Conservation (phyloP, 2,797 vertebrate species). For the Choloepus didactylus region DNA sequence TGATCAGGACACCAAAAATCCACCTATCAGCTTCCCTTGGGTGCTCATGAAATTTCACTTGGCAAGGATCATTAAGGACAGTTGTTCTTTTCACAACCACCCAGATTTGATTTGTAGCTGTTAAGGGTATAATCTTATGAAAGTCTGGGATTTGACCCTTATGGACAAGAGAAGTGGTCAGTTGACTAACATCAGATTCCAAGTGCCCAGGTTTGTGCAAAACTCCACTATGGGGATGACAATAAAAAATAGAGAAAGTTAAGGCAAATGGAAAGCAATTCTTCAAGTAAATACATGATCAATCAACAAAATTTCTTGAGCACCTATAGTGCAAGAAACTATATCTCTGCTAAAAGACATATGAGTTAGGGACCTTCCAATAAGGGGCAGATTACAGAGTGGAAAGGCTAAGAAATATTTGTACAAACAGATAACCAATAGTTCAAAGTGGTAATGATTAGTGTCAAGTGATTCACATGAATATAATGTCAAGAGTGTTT, state of each 20-base stretch:
- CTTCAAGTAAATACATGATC: conserved; percentile 35
- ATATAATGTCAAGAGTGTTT: conserved; percentile 48
- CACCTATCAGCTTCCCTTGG: conserved; percentile 20
- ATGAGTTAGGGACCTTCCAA: neutral
- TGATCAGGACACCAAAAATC: neutral
- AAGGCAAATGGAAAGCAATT: conserved; percentile 44
- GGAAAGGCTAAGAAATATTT: conserved; percentile 43
- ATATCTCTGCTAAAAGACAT: neutral
- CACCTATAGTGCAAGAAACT: conserved; percentile 12
- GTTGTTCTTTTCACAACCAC: conserved; percentile 18
- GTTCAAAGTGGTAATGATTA: conserved; percentile 27
- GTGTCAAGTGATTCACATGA: conserved; percentile 52
- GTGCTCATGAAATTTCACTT: conserved; percentile 7
- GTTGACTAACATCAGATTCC: conserved; percentile 28
- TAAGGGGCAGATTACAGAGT: conserved; percentile 5
- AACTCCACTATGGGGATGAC: neutral
- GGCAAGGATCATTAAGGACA: conserved; percentile 47
- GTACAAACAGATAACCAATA: neutral
- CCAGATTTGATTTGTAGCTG: conserved; percentile 21
- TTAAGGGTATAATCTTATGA: conserved; percentile 14
- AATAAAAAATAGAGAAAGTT: conserved; percentile 38
- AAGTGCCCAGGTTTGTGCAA: neutral
- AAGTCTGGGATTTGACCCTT: conserved; percentile 44
- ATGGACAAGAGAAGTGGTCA: neutral
- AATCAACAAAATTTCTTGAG: conserved; percentile 59